These are phyloP conservation scores for Drosophila cracens DNA, from an alignment of 2,888 invertebrate species.

Conservation along the genomic window DNA sequence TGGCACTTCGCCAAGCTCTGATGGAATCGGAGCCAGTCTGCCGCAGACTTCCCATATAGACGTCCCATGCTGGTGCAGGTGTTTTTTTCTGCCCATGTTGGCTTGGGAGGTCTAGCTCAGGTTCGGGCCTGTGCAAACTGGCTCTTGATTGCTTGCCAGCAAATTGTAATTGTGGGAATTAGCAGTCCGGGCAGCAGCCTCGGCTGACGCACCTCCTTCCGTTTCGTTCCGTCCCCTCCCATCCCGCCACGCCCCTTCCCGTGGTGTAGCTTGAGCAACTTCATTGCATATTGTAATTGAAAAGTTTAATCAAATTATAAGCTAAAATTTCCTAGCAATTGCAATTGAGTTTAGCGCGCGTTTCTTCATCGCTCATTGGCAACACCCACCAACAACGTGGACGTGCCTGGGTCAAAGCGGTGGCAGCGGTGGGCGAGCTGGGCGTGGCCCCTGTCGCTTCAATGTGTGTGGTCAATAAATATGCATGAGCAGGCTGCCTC, in stretches of 20 bases:
- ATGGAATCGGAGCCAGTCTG: constrained; percentile 32
- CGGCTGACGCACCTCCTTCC: constrained; percentile 4
- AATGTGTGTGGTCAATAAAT: constrained; percentile 72
- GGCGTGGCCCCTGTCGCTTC: constrained; percentile 49
- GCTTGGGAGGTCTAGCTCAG: constrained; percentile 50
- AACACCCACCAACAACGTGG: constrained; percentile 37
- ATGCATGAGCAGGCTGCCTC: constrained; percentile 57
- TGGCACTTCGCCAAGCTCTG: constrained; percentile 55
- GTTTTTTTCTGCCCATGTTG: constrained; percentile 8
- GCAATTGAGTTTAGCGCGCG: constrained; percentile 65
- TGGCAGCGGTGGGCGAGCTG: constrained; percentile 5
- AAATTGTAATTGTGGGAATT: constrained; percentile 80
- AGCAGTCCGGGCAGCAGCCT: constrained; percentile 60
- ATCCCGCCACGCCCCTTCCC: constrained; percentile 2
- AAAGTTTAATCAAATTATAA: constrained; percentile 79
- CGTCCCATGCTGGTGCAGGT: constrained; percentile 41
- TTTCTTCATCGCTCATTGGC: constrained; percentile 34
- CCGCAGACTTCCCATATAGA: constrained; percentile 5
- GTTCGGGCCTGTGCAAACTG: constrained; percentile 23
- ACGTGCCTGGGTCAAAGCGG: constrained; percentile 29
- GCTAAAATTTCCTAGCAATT: constrained; percentile 74
- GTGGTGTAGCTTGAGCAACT: constrained; percentile 56
- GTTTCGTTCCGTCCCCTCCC: background rate
- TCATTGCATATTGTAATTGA: constrained; percentile 79
- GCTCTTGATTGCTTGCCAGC: constrained; percentile 78